phyloP scores from a whole-genome alignment of 2,113 vertebrate genomes.

The Oxyruncus cristatus region DNA sequence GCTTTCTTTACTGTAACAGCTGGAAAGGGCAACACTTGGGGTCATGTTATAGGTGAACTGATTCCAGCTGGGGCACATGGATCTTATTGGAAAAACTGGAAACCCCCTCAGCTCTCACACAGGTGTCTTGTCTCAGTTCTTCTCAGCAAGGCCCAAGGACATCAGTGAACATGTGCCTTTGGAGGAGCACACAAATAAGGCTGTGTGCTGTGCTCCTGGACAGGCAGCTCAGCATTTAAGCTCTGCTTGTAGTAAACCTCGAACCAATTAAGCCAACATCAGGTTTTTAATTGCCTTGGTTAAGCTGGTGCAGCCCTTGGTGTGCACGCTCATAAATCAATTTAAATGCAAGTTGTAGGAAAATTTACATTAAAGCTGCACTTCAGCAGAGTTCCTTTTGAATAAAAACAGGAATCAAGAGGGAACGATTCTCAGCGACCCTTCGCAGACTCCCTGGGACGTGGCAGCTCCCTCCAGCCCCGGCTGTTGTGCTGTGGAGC shows the following conservation, averaged over 20 bases:
- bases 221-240: not conserved
- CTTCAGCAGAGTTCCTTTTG: not conserved
- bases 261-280: conserved; percentile 20
- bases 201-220: not conserved
- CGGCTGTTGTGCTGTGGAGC: rapidly evolving
- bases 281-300: conserved; percentile 50
- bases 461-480: not conserved
- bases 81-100: not conserved
- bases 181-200: not conserved
- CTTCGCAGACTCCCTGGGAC: not conserved
- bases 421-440: not conserved
- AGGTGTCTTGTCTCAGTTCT: not conserved
- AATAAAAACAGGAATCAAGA: not conserved
- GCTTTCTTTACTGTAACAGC: not conserved
- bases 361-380: not conserved
- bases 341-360: not conserved
- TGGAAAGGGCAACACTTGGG: not conserved
- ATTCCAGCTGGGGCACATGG: rapidly evolving
- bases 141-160: not conserved
- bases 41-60: not conserved
- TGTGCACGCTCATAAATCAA: not conserved
- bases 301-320: not conserved
- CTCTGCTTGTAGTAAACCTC: not conserved
- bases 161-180: not conserved
- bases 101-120: not conserved